Evolutionary conservation across 2,888 invertebrate genomes (phyloP).

Genomic region (Drosophila imparisetae): DNA sequence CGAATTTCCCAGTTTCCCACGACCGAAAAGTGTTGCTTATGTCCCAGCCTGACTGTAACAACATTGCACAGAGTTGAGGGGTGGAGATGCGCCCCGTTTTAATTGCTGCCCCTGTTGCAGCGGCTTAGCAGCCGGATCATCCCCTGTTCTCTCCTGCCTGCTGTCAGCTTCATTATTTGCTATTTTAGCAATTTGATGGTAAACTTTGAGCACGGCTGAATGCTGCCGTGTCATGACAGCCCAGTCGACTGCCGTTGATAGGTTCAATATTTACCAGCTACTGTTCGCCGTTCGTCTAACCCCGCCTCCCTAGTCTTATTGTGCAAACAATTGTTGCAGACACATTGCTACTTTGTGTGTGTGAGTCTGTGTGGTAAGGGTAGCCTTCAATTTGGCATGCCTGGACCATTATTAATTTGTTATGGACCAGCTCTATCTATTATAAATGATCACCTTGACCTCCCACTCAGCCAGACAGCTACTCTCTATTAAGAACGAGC

Average conservation of each 20-base stretch:
- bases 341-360: conserved; percentile 54
- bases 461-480: conserved; percentile 19
- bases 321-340: conserved; percentile 45
- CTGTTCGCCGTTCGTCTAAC: conserved; percentile 5
- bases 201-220: conserved; percentile 70
- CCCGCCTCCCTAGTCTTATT: background rate
- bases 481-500: background rate
- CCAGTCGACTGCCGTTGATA: conserved; percentile 48
- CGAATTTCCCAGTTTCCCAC: conserved; percentile 68
- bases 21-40: conserved; percentile 79
- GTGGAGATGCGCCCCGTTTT: conserved; percentile 61
- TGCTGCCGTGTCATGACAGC: conserved; percentile 43
- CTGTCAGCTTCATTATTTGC: conserved; percentile 81
- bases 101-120: conserved; percentile 72
- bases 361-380: conserved; percentile 23
- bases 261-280: conserved; percentile 55
- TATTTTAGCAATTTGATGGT: conserved; percentile 80
- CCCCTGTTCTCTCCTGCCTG: conserved; percentile 53
- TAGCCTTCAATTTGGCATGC: conserved; percentile 46
- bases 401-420: conserved; percentile 67
- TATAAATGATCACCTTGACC: conserved; percentile 58
- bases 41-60: conserved; percentile 72
- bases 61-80: conserved; percentile 32
- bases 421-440: conserved; percentile 60
- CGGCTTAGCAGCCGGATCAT: conserved; percentile 77